Conservation (phyloP, 2,113 vertebrate species). For the Carettochelys insculpta region DNA sequence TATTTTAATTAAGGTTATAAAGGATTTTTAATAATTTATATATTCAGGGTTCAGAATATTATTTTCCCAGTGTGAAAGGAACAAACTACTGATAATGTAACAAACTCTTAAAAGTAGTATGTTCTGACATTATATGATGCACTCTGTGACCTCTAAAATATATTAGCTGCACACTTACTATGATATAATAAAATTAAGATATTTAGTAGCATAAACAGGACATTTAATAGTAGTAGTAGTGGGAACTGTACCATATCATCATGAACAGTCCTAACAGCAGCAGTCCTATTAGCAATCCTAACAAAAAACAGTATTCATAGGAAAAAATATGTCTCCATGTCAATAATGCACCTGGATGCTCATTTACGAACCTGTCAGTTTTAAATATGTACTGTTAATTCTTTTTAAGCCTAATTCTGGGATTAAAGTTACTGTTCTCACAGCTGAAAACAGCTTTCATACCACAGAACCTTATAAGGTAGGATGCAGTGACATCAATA, state of each 20-base stretch:
- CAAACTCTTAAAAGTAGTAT: background rate
- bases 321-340: background rate
- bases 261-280: no score
- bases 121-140: background rate
- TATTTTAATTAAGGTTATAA: background rate
- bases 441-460: slow-evolving; percentile 34
- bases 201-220: background rate
- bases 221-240: no score
- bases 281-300: background rate
- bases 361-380: background rate
- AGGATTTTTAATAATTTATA: background rate
- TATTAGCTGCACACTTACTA: background rate
- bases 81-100: background rate
- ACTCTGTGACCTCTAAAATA: rapidly evolving
- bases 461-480: background rate
- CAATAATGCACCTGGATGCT: background rate
- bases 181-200: background rate
- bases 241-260: background rate
- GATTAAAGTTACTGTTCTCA: slow-evolving; percentile 30
- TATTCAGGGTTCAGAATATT: background rate
- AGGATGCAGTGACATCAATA: background rate
- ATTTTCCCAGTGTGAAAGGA: background rate
- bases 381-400: background rate
- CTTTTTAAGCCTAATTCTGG: background rate
- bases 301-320: background rate